Conservation (phyloP, 2,113 vertebrate species). For the Eptesicus fuscus region DNA sequence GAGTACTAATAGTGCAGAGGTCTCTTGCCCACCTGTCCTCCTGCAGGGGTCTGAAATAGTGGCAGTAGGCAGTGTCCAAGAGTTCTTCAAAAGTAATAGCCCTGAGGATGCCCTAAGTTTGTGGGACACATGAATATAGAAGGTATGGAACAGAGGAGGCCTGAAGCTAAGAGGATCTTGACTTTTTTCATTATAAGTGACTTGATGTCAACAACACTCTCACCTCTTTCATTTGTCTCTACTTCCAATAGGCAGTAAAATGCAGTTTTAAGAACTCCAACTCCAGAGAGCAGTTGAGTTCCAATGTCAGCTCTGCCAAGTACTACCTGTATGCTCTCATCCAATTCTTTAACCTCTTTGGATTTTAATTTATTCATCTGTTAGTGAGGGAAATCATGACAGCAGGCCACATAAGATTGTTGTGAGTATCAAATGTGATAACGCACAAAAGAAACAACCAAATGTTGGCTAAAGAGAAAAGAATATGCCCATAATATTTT, state of each 20-base stretch:
- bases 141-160: not conserved
- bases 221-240: not conserved
- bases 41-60: not conserved
- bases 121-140: not conserved
- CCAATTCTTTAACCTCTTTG: not conserved
- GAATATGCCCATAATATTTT: not conserved
- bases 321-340: not conserved
- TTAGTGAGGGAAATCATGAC: not conserved
- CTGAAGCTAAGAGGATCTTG: not conserved
- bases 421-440: not conserved
- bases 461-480: not conserved
- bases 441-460: not conserved
- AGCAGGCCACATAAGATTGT: not conserved
- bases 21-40: not conserved
- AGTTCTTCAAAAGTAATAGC: not conserved
- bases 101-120: not conserved
- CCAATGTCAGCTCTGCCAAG: not conserved
- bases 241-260: not conserved
- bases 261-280: not conserved
- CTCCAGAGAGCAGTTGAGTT: not conserved
- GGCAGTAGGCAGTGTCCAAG: not conserved
- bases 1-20: not conserved
- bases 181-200: not conserved
- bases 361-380: slow-evolving; percentile 18
- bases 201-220: not conserved